A percentile compares a stretch with the other conserved stretches of the same genome.
Conservation (phyloP, 1,140 invertebrate species). For the Sweltsa coloradensis region DNA sequence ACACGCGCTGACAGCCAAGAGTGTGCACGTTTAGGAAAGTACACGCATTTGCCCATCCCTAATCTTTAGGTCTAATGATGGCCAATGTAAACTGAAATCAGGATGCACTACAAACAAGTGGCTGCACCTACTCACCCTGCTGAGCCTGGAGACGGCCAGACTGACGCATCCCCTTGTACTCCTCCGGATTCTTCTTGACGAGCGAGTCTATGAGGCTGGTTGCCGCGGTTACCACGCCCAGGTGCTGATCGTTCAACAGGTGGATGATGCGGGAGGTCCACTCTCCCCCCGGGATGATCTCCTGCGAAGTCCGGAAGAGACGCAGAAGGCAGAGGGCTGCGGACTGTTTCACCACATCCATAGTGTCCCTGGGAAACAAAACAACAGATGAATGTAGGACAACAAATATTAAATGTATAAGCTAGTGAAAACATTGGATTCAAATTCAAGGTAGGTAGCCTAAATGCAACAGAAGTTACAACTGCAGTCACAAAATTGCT, state of each 20-base stretch:
- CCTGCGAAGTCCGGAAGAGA: conserved; percentile 81
- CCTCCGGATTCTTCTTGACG: conserved; percentile 96
- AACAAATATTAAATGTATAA: too few species aligned
- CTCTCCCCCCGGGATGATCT: conserved; percentile 94
- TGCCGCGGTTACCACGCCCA: conserved; percentile 98
- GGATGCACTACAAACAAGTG: background rate
- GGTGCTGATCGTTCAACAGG: conserved; percentile 96
- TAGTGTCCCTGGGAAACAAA: conserved; percentile 68
- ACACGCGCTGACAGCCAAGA: too few species aligned
- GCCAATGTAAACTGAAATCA: too few species aligned
- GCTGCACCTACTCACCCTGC: conserved; percentile 48
- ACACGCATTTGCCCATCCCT: too few species aligned
- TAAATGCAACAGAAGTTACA: too few species aligned
- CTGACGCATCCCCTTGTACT: conserved; percentile 99
- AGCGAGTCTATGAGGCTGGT: conserved; percentile 96
- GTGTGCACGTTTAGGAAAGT: too few species aligned
- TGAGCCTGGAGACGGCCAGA: conserved; percentile 91
- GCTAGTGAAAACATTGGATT: too few species aligned
- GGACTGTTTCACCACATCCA: conserved; percentile 99
- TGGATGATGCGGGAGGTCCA: conserved; percentile 99
- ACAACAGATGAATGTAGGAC: background rate
- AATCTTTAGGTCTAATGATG: too few species aligned
- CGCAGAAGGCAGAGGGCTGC: conserved; percentile 92
- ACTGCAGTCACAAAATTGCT: too few species aligned
- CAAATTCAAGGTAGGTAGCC: too few species aligned